Base-by-base conservation (phyloP, 2,888 invertebrate species). In the Harpalus rubripes region DNA sequence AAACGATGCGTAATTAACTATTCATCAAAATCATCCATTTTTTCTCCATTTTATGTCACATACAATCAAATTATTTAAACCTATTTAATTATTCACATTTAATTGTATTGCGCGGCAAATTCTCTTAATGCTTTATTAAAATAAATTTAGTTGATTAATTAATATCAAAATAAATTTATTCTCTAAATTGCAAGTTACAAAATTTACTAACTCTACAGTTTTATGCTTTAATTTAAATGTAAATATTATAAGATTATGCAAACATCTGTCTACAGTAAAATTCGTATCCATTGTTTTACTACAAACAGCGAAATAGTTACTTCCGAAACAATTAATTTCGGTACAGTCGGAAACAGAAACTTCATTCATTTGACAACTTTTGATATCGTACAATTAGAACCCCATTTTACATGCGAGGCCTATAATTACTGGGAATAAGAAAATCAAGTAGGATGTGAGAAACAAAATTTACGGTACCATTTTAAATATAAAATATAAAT, bases 41-140 rank as follows among this genome's bases (percentile, higher is more conserved):
- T 18, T 39, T 32, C 12, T 68, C 32, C 7, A 3, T 26, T 15
- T 39, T 68, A 15, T 15, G 32, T 68, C 32, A 63, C 8, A 2
- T 26, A 0, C 0, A 10, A 63, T 63, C 18, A 12, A 26, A 39
- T 68, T 68, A 7, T 68, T 18, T 63, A 63, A 63, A 63, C 63
- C 4, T 26, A 61, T 63, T 63, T 63, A 63, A 63, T 63, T 26
- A 63, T 63, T 22, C 63, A 39, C n/a, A 68, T 68, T 68, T 39
- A 68, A 68, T 68, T 39, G 41, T 68, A 68, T 68, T 68, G 68
- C 12, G 15, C 26, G 12, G 7, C 1, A 68, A 68, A 39, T 39
- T 32, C 32, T 68, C n/a, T 68, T 68, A 68, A 32, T 39, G 39
- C 0, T 59, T 59, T n/a, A 68, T 39, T 39, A 68, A 68, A 68